Conservation (phyloP, 2,113 vertebrate species). For the Ornithorhynchus anatinus region DNA sequence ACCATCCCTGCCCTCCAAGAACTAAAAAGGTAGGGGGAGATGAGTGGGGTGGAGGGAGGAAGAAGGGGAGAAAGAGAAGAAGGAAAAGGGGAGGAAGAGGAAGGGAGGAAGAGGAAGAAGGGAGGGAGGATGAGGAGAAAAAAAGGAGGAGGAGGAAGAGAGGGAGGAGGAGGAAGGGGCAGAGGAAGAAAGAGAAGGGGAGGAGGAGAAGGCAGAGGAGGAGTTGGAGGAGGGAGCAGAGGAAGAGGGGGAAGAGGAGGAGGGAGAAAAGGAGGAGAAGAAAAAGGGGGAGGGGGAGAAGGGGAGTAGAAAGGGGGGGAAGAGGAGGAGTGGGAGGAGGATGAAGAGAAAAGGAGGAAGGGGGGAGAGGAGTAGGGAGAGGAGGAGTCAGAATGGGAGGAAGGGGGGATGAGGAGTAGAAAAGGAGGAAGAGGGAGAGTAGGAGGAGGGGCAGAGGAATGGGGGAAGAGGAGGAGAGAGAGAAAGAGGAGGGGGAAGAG, state of each 20-base stretch:
- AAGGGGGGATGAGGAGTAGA: background rate
- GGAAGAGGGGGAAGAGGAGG: background rate
- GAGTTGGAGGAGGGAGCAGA: slow-evolving; percentile 25
- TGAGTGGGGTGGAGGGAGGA: no score
- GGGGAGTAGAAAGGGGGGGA: fast-evolving
- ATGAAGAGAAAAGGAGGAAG: background rate
- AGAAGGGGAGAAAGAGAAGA: no score
- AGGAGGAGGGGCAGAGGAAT: background rate
- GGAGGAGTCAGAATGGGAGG: background rate
- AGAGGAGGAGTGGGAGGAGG: background rate
- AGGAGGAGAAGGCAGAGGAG: slow-evolving; percentile 9
- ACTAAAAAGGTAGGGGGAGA: no score
- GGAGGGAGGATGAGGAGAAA: no score
- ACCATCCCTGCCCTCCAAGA: background rate
- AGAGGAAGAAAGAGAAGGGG: no score
- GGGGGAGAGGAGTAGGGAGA: background rate
- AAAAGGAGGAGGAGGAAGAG: no score
- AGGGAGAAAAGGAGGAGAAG: background rate
- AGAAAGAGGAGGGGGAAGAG: background rate
- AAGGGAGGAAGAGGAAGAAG: no score
- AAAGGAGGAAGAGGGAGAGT: no score
- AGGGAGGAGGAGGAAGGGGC: no score
- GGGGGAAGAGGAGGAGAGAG: background rate
- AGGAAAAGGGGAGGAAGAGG: no score
- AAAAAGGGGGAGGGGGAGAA: background rate